A percentile compares a stretch with the other conserved stretches of the same genome.
Evolutionary conservation across 2,888 invertebrate genomes (phyloP).

Genomic region (Amblyteles armatorius): DNA sequence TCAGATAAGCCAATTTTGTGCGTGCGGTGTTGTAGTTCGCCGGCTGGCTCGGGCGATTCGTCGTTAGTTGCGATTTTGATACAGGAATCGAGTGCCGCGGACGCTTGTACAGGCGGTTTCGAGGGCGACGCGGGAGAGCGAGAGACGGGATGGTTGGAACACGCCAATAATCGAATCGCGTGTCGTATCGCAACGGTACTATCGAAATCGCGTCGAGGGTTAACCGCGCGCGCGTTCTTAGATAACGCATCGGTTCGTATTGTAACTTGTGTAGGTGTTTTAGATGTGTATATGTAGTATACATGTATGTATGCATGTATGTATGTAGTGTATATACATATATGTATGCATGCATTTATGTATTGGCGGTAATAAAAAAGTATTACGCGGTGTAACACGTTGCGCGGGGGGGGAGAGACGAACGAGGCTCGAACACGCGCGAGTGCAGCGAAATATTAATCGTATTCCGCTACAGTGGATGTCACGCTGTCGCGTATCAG

Average conservation of each 20-base stretch:
- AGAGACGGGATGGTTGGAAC: constrained; percentile 48
- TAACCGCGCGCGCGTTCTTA: constrained; percentile 69
- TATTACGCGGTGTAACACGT: not conserved
- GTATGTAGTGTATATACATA: too few species aligned
- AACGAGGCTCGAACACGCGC: constrained; percentile 22
- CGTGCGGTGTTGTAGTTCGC: not conserved
- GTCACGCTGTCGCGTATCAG: not conserved
- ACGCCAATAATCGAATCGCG: constrained; percentile 68
- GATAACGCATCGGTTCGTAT: constrained; percentile 69
- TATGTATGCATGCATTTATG: not conserved
- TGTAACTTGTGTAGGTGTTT: constrained; percentile 47
- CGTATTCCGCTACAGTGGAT: not conserved
- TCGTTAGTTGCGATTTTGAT: not conserved
- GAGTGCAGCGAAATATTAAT: constrained; percentile 11
- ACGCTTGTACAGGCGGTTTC: constrained; percentile 27
- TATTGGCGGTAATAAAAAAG: constrained; percentile 4
- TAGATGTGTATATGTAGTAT: constrained; percentile 7
- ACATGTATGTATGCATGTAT: too few species aligned
- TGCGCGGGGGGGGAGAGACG: not conserved
- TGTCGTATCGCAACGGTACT: constrained; percentile 67
- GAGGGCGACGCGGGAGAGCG: constrained; percentile 61
- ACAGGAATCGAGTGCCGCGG: not conserved
- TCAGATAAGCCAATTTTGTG: constrained; percentile 48
- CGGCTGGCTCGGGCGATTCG: not conserved
- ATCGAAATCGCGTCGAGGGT: constrained; percentile 68